phyloP scores from a whole-genome alignment of 1,140 invertebrate species.

The Episyrphus balteatus region DNA sequence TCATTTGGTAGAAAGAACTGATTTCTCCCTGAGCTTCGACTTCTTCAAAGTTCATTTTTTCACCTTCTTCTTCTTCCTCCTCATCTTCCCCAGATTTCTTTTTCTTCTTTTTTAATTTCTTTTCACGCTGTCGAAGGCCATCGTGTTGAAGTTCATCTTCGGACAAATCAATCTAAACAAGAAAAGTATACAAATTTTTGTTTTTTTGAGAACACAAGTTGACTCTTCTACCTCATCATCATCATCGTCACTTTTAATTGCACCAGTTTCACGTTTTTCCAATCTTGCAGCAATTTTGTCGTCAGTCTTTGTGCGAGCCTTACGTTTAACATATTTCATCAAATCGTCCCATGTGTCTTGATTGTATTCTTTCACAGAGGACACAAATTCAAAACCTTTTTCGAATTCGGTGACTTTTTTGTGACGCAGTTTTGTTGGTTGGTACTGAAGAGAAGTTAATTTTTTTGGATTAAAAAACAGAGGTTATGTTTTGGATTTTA shows the following conservation, averaged over 20 bases:
- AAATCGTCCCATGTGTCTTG: constrained; percentile 77
- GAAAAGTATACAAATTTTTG: background rate
- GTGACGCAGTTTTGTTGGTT: constrained; percentile 62
- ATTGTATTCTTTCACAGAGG: constrained; percentile 61
- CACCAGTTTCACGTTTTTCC: constrained; percentile 42
- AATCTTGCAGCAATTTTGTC: constrained; percentile 54
- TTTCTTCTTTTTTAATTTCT: constrained; percentile 46
- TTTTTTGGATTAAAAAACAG: background rate
- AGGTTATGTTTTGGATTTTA: constrained; percentile 6
- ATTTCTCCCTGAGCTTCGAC: constrained; percentile 50
- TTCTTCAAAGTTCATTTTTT: constrained; percentile 61
- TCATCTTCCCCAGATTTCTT: constrained; percentile 39
- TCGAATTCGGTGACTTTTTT: constrained; percentile 62
- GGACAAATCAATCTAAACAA: constrained; percentile 42
- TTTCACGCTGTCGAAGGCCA: constrained; percentile 46
- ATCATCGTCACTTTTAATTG: constrained; percentile 17
- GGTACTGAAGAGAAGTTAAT: constrained; percentile 47
- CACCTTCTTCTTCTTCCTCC: constrained; percentile 42
- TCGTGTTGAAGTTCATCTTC: constrained; percentile 63
- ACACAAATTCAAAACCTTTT: constrained; percentile 62
- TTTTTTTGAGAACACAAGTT: background rate
- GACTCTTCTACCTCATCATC: constrained; percentile 27
- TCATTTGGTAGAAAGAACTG: constrained; percentile 84
- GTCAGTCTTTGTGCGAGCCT: constrained; percentile 68
- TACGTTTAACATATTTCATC: constrained; percentile 68